Percentiles rank a stretch among this genome's conserved stretches.
Evolutionary conservation across 2,888 invertebrate genomes (phyloP).

Genomic region (Tiliacea citrago): DNA sequence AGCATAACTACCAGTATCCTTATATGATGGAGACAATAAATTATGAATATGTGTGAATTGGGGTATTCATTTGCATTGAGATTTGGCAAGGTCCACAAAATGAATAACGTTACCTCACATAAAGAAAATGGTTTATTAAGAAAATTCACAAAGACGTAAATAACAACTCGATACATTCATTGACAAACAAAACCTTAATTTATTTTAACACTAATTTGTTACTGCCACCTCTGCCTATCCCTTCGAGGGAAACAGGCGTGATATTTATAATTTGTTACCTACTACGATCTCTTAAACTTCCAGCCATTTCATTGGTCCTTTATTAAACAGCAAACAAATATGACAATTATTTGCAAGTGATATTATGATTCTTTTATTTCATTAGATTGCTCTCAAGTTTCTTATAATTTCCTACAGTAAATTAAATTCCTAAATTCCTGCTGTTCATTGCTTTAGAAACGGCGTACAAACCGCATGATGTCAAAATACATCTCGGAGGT

Average conservation of each 20-base stretch:
- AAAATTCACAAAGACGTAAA: not conserved
- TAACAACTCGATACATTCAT: not conserved
- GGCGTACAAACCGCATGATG: slow-evolving; percentile 13
- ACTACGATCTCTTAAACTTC: not conserved
- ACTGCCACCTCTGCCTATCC: too few relatives aligned
- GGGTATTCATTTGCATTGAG: not conserved
- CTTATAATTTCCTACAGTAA: not conserved
- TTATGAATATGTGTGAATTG: not conserved
- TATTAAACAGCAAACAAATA: not conserved
- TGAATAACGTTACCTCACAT: not conserved
- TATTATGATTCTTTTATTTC: not conserved
- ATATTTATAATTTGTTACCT: not conserved
- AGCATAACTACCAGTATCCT: not conserved
- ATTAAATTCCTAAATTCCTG: too few relatives aligned
- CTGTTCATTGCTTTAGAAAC: slow-evolving; percentile 24
- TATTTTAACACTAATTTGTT: not conserved
- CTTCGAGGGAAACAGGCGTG: not conserved
- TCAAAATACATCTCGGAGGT: slow-evolving; percentile 33
- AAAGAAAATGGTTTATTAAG: slow-evolving; percentile 3
- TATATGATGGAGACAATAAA: not conserved
- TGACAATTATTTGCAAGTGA: not conserved
- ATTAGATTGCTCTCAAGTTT: not conserved
- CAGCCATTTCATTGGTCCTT: not conserved
- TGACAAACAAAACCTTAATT: not conserved
- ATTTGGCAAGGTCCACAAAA: not conserved